These are phyloP conservation scores for Hypanus sabinus DNA, from an alignment of 2,113 vertebrate genomes.

Conservation along the genomic window DNA sequence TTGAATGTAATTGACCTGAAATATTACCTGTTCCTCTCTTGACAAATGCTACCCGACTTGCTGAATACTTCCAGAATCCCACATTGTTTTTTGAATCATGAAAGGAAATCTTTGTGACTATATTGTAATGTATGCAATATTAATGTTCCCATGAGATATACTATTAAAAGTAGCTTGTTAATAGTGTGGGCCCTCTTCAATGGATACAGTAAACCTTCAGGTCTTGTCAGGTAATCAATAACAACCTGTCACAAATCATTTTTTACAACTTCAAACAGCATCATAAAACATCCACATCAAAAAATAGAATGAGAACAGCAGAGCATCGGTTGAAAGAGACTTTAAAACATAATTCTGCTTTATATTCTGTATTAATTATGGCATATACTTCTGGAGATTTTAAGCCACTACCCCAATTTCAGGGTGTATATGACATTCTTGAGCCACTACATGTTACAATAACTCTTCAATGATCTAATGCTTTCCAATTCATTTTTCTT, in stretches of 20 bases:
- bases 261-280: neutral
- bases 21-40: too few relatives aligned
- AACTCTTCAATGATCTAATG: neutral
- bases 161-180: neutral
- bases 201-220: neutral
- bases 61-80: too few relatives aligned
- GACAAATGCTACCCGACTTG: too few relatives aligned
- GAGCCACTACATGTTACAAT: neutral
- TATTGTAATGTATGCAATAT: neutral
- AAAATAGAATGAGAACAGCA: neutral
- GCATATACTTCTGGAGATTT: neutral
- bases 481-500: neutral
- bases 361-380: neutral
- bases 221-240: neutral
- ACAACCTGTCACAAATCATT: neutral
- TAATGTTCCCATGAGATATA: neutral
- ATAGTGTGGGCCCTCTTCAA: neutral
- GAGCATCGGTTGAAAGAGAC: neutral
- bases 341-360: neutral
- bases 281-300: conserved; percentile 18
- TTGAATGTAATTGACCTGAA: too few relatives aligned
- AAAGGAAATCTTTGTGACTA: neutral
- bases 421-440: neutral
- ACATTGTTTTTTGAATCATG: too few relatives aligned
- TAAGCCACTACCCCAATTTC: neutral